phyloP scores from a whole-genome alignment of 1,140 invertebrate species.

The Eumeta japonica region DNA sequence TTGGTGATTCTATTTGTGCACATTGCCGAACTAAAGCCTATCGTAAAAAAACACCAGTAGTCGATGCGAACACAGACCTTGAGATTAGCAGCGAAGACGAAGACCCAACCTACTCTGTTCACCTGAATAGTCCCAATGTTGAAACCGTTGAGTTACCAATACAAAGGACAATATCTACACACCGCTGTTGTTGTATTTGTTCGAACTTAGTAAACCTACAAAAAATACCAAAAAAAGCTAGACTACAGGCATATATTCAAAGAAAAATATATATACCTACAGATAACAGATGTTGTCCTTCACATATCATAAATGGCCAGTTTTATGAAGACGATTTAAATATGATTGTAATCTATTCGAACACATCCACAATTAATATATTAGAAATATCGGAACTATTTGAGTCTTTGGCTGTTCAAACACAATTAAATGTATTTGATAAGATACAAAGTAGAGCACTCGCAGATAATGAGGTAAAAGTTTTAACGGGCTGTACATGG shows the following conservation, averaged over 20 bases:
- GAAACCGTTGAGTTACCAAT: constrained; percentile 7
- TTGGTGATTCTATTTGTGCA: constrained; percentile 4
- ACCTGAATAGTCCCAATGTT: too few relatives aligned
- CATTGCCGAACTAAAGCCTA: constrained; percentile 1
- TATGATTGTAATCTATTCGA: constrained; percentile 1
- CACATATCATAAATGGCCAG: constrained; percentile 4
- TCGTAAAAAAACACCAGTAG: constrained; percentile 1
- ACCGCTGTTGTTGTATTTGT: constrained; percentile 4
- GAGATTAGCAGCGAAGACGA: constrained; percentile 2
- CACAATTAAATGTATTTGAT: constrained; percentile 5
- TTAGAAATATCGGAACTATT: constrained; percentile 2
- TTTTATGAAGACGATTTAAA: constrained; percentile 3
- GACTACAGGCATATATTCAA: neutral
- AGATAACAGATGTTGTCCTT: constrained; percentile 4
- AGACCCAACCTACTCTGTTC: constrained; percentile 1
- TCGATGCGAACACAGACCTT: constrained; percentile 3
- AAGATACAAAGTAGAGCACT: constrained; percentile 3
- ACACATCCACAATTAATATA: constrained; percentile 2
- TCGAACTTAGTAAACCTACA: constrained; percentile 3
- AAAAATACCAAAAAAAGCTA: constrained; percentile 2
- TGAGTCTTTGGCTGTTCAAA: constrained; percentile 1
- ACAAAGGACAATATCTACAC: constrained; percentile 2
- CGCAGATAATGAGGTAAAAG: constrained; percentile 2
- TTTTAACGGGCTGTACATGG: constrained; percentile 2
- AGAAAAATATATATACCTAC: constrained; percentile 4